A percentile compares a stretch with the other conserved stretches of the same genome.
phyloP scores from a whole-genome alignment of 2,797 vertebrate species.

The Malacoraja senta region DNA sequence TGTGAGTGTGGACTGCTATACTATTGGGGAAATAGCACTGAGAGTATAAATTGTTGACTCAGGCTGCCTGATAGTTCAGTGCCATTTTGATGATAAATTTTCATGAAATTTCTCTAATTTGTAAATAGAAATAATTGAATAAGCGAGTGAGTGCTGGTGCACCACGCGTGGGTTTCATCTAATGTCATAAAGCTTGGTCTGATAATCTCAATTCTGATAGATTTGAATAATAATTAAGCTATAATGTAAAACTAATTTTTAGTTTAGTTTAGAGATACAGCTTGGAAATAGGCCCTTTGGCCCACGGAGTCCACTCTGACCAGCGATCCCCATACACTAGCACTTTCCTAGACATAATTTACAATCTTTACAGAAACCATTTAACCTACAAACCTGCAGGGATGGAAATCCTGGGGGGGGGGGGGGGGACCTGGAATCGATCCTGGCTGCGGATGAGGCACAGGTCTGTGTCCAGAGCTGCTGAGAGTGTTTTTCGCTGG shows the following conservation, averaged over 20 bases:
- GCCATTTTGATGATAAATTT: neutral
- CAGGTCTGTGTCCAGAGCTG: too few species aligned
- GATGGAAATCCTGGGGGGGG: too few species aligned
- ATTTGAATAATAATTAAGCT: neutral
- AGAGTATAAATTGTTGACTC: neutral
- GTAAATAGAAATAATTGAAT: neutral
- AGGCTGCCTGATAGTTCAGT: neutral
- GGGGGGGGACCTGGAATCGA: too few species aligned
- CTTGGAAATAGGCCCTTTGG: too few species aligned
- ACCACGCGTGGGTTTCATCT: neutral
- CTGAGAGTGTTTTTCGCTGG: too few species aligned
- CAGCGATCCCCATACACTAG: too few species aligned
- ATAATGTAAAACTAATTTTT: neutral
- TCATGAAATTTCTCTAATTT: neutral
- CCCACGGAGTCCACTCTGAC: too few species aligned
- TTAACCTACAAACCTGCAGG: too few species aligned
- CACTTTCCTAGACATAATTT: too few species aligned
- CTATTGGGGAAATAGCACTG: neutral
- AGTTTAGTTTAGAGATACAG: too few species aligned
- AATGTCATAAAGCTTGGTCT: neutral
- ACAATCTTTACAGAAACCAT: too few species aligned
- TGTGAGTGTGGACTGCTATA: neutral
- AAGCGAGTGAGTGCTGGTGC: neutral
- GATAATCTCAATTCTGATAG: neutral
- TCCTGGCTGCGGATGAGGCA: too few species aligned